Conservation (phyloP, 2,113 vertebrate genomes). For the Pterocles gutturalis region DNA sequence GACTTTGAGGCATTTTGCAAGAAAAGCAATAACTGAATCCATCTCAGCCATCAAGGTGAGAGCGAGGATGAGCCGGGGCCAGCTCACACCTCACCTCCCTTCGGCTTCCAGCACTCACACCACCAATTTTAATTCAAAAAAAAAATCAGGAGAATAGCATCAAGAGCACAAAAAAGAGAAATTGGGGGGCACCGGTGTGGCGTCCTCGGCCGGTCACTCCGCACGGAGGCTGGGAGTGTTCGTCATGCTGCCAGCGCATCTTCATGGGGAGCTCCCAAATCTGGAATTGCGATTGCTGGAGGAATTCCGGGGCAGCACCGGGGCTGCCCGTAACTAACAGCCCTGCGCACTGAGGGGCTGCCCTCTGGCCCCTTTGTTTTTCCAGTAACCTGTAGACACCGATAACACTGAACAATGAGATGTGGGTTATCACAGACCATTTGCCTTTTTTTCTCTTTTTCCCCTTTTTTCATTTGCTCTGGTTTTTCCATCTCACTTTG, state of each 20-base stretch:
- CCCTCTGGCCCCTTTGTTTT: slow-evolving; percentile 43
- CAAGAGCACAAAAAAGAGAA: background rate
- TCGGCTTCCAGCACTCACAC: background rate
- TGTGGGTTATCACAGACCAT: background rate
- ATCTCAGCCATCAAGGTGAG: background rate
- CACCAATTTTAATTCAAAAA: too few relatives aligned
- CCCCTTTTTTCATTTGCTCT: background rate
- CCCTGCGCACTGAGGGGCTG: background rate
- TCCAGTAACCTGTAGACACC: background rate
- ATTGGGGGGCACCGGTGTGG: rapidly evolving
- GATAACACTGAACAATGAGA: background rate
- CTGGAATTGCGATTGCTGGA: background rate
- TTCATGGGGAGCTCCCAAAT: background rate
- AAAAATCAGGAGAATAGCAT: background rate
- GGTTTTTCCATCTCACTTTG: background rate
- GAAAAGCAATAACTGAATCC: background rate
- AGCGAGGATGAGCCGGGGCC: background rate
- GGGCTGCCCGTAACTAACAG: background rate
- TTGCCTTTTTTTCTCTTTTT: background rate
- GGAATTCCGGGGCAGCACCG: background rate
- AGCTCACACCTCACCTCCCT: background rate
- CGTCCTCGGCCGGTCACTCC: rapidly evolving
- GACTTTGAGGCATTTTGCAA: background rate
- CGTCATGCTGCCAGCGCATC: background rate
- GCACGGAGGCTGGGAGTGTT: rapidly evolving